These are phyloP conservation scores for Microcebus tavaratra DNA, from an alignment of 2,113 vertebrate species.

Conservation along the genomic window DNA sequence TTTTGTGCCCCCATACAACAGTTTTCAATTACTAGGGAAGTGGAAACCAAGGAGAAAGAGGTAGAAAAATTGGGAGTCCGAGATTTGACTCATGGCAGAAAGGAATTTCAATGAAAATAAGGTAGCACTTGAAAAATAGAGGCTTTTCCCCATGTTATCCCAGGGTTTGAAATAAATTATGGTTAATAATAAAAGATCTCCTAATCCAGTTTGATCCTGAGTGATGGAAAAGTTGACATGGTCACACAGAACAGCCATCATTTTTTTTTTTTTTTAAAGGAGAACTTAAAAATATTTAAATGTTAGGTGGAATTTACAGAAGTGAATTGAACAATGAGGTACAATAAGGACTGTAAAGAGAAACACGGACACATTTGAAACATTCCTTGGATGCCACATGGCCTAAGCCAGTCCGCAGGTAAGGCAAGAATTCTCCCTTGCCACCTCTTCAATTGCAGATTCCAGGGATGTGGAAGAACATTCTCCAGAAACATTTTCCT, in stretches of 20 bases:
- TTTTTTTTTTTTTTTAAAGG: conserved; percentile 25
- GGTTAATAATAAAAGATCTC: not conserved
- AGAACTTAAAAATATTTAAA: conserved; percentile 77
- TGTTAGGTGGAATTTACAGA: conserved; percentile 77
- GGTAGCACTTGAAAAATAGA: not conserved
- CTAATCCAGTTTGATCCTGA: not conserved
- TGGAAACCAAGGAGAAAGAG: not conserved
- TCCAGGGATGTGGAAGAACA: conserved; percentile 71
- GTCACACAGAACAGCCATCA: not conserved
- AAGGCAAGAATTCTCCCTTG: conserved; percentile 73
- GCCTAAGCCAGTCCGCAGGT: conserved; percentile 77
- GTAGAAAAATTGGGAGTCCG: not conserved
- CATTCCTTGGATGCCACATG: conserved; percentile 82
- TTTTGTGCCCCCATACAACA: not conserved
- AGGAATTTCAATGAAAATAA: not conserved
- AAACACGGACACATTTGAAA: conserved; percentile 71
- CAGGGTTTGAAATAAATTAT: not conserved
- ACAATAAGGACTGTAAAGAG: conserved; percentile 74
- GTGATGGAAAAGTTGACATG: not conserved
- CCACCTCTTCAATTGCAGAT: conserved; percentile 65
- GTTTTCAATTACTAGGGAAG: not conserved
- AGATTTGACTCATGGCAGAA: not conserved
- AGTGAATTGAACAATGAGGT: conserved; percentile 69
- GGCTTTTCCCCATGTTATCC: not conserved
- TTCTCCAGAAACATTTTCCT: conserved; percentile 80